Evolutionary conservation across 2,797 vertebrate species (phyloP), one percentile per base, ranked within the genome.

Genomic region (Sebastes jordani): DNA sequence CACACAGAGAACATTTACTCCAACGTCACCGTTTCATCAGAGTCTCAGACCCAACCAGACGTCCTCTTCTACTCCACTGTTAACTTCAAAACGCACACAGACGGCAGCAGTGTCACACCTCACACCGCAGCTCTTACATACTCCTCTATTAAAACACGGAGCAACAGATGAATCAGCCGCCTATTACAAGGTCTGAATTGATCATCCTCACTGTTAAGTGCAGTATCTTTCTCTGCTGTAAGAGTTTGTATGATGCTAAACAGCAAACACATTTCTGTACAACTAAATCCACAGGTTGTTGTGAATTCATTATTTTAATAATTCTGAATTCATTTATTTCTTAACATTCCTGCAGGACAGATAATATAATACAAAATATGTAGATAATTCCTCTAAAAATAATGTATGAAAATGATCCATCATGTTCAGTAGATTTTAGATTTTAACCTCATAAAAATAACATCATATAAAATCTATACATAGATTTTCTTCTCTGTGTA

Each of bases 1-100:
- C 22, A 7, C 4, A 3, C 13, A 16, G 30, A 55, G 5, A 27
- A 29, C 7, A 16, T 73, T 69, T 78, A 80, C 74, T 56, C 68
- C 66, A 81, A 64, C 8, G 6, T 60, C 16, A 18, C n/a, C 0
- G 0, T 6, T 9, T 59, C 75, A 22, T 49, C 69, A 18, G 69
- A 69, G 30, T 36, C 78, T 64, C 32, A 58, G 18, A 20, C 8
- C 27, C 55, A 71, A 42, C 22, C 82, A 18, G 79, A 75, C 1
- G 4, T 1, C 14, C 36, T 86, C 11, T 30, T 56, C 22, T 93
- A 91, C 71, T 62, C 87, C 29, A 77, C 78, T 4, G 11, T 93
- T 20, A 54, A 7, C 71, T 83, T 89, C 65, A 80, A 23, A 5
- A 34, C 36, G 52, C 32, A 38, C 4, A 29, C 42, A 20, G 56